phyloP scores from a whole-genome alignment of 2,888 invertebrate genomes.

The Chirona hameri region DNA sequence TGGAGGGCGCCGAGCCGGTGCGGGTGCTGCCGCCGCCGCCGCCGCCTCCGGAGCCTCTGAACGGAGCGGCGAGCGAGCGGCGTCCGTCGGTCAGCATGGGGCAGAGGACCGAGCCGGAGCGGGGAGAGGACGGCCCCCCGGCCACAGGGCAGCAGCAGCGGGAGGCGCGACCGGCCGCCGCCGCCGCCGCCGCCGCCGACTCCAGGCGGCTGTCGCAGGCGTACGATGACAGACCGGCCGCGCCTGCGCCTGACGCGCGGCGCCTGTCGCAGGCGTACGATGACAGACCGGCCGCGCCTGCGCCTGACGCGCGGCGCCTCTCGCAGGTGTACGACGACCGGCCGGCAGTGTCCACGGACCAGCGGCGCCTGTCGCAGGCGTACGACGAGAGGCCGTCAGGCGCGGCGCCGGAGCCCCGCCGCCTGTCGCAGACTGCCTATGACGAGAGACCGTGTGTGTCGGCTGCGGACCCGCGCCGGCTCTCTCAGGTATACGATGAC shows the following conservation, averaged over 20 bases:
- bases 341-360: neutral
- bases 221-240: too few relatives aligned
- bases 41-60: neutral
- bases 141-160: too few relatives aligned
- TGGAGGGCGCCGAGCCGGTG: neutral
- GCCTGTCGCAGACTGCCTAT: neutral
- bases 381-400: neutral
- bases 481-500: neutral
- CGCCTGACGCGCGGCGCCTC: neutral
- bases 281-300: neutral
- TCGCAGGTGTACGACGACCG: neutral
- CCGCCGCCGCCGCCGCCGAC: neutral
- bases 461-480: neutral
- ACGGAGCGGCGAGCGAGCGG: neutral
- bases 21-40: neutral
- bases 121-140: too few relatives aligned
- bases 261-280: too few relatives aligned
- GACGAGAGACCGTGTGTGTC: neutral
- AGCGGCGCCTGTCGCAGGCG: neutral
- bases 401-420: neutral
- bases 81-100: neutral
- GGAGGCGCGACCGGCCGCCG: neutral
- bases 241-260: too few relatives aligned
- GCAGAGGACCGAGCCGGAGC: neutral
- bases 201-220: neutral